Evolutionary conservation across 1,140 invertebrate species (phyloP).

Genomic region (Carposina sasakii): DNA sequence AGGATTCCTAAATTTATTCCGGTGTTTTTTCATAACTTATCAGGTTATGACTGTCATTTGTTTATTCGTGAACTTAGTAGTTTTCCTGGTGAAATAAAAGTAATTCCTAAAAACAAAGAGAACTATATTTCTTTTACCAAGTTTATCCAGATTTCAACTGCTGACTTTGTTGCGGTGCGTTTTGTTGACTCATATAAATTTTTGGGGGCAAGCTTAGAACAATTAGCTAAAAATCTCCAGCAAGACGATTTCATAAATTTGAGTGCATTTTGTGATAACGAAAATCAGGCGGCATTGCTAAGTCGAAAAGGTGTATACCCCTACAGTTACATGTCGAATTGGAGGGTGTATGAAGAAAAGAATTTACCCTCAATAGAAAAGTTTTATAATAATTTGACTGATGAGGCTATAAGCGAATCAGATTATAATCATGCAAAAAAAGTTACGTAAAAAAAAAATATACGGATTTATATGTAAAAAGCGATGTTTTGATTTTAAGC

Average conservation of each 20-base stretch:
- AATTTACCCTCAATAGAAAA: background rate
- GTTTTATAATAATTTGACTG: background rate
- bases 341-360: background rate
- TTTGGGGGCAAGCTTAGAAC: conserved; percentile 26
- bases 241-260: conserved; percentile 15
- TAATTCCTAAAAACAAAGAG: conserved; percentile 52
- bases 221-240: conserved; percentile 23
- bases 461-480: conserved; percentile 20
- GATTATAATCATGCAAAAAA: conserved; percentile 5
- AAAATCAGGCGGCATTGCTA: background rate
- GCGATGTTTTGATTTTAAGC: conserved; percentile 23
- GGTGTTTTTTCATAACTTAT: conserved; percentile 57
- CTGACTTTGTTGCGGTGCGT: conserved; percentile 22
- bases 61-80: conserved; percentile 37
- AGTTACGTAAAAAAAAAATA: conserved; percentile 4
- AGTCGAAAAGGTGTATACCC: conserved; percentile 8
- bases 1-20: conserved; percentile 34
- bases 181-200: conserved; percentile 45
- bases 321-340: no score
- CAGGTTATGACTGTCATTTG: conserved; percentile 48
- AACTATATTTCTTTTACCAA: conserved; percentile 34
- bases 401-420: background rate
- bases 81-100: conserved; percentile 29
- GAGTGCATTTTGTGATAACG: background rate
- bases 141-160: conserved; percentile 19